phyloP scores from a whole-genome alignment of 2,888 invertebrate genomes.

The Melolontha melolontha region DNA sequence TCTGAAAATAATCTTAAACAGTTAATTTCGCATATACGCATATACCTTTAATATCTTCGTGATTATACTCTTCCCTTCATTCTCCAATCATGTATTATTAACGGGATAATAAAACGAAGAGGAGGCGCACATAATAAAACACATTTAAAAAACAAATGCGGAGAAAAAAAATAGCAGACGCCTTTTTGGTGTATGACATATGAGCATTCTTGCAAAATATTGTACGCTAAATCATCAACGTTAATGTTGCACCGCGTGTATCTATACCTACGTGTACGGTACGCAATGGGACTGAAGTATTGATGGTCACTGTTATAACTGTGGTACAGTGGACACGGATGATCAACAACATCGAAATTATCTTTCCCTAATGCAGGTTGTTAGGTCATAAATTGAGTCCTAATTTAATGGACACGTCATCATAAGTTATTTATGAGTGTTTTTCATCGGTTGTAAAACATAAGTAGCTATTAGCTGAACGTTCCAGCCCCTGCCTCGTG shows the following conservation, averaged over 20 bases:
- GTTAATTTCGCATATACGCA: constrained; percentile 1
- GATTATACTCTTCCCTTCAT: constrained; percentile 33
- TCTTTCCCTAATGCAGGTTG: constrained; percentile 57
- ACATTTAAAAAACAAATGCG: constrained; percentile 44
- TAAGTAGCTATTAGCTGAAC: constrained; percentile 61
- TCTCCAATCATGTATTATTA: constrained; percentile 41
- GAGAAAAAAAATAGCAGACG: constrained; percentile 41
- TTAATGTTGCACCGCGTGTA: constrained; percentile 37
- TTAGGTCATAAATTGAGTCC: constrained; percentile 60
- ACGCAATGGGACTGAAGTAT: constrained; percentile 30
- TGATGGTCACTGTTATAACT: constrained; percentile 1
- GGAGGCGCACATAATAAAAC: constrained; percentile 43
- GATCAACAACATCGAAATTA: constrained; percentile 51
- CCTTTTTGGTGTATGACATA: constrained; percentile 47
- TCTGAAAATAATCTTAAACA: neutral
- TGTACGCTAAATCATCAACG: constrained; percentile 51
- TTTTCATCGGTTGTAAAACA: constrained; percentile 62
- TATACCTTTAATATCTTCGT: constrained; percentile 24
- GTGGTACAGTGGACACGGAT: constrained; percentile 7
- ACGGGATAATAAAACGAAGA: constrained; percentile 50
- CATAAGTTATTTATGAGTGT: constrained; percentile 59
- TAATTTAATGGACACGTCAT: constrained; percentile 64
- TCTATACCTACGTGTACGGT: constrained; percentile 18
- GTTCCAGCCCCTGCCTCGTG: constrained; percentile 47
- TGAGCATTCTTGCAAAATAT: constrained; percentile 47